phyloP scores from a whole-genome alignment of 2,113 vertebrate species.

The Etia nguti region DNA sequence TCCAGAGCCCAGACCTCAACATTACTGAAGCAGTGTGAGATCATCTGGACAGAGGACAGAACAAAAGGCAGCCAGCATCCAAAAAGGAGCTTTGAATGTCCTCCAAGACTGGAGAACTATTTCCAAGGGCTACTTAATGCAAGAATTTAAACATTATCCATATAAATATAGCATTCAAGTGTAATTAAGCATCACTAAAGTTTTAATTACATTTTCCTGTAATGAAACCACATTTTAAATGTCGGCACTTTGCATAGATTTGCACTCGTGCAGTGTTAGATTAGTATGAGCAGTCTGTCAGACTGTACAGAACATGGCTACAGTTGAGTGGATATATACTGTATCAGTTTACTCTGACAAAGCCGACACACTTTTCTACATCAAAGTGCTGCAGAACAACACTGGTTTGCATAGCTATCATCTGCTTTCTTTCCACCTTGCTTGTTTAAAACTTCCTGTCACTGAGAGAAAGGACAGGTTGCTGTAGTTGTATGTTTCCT shows the following conservation, averaged over 20 bases:
- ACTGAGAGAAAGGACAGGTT: not conserved
- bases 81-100: not conserved
- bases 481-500: not conserved
- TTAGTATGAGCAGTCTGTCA: rapidly evolving
- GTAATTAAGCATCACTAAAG: not conserved
- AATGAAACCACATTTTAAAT: not conserved
- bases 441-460: not conserved
- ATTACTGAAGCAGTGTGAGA: not conserved
- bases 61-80: not conserved
- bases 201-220: not conserved
- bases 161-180: not conserved
- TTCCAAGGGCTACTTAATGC: not conserved
- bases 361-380: not conserved
- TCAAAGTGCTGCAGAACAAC: not conserved
- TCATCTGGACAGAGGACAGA: not conserved
- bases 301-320: not conserved
- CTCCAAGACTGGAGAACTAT: not conserved
- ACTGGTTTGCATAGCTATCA: not conserved
- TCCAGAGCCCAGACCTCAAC: not conserved
- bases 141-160: not conserved
- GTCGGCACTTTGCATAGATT: not conserved
- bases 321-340: not conserved
- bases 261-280: not conserved
- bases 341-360: not conserved
- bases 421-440: not conserved